Base-by-base conservation (phyloP, 2,113 vertebrate genomes). In the Pseudopodoces humilis region DNA sequence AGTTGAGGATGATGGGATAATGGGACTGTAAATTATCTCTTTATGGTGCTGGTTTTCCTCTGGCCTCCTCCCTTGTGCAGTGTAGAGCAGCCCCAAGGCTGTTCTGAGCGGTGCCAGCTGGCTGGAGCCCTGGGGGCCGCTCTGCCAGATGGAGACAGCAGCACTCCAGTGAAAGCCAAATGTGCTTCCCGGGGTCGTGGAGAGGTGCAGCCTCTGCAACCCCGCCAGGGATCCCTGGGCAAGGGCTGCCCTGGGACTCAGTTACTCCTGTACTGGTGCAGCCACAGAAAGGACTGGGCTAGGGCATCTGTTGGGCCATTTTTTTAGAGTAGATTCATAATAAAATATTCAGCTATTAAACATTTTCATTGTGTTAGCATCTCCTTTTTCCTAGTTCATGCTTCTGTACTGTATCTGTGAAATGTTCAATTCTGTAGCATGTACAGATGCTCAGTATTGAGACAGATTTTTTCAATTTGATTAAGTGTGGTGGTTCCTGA, bases 81-180 rank as follows among this genome's bases (percentile, higher is more conserved):
- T 64, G 88, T 21, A 27, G 76, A 94, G 87, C 92, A 92, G 91
- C 92, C 94, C 47, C 53, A 67, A 24, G 92, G 89, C 94, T 79
- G 91, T 88, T 90, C 2, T 4, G 49, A 63, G 67, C 28, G 2
- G 52, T 95, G 92, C 88, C 95, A 96, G 92, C 94, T 94, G 93
- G 94, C 95, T 81, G 65, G 25, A 65, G 88, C 81, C 86, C 81
- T 62, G 71, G 75, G 92, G 92, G 83, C 89, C 7, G n/a, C 65
- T 74, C 74, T 96, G 94, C 90, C 96, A 94, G 93, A 92, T 90
- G 88, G 90, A 94, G 93, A 28, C 49, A 92, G 68, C 91, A 92
- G 92, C 80, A 3, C 79, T 92, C 60, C 83, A 67, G 84, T 52
- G 58, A 80, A 50, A 85, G 63, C 81, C 69, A 39, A 11, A 39